Evolutionary conservation across 2,888 invertebrate species (phyloP).

Genomic region (Crematogaster levior): DNA sequence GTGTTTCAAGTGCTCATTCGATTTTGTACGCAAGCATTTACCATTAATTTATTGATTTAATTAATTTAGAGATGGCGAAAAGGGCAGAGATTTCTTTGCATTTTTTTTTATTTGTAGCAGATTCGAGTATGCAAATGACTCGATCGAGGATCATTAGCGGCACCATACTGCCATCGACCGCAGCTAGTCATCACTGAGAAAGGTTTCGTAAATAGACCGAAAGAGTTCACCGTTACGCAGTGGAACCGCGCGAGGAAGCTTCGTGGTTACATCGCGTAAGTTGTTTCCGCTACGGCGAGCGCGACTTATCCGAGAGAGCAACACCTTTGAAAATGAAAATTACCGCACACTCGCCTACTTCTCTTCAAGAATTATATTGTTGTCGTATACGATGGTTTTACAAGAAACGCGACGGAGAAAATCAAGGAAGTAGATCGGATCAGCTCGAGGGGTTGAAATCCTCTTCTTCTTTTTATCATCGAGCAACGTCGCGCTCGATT

Average conservation of each 20-base stretch:
- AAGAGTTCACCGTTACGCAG: conserved; percentile 43
- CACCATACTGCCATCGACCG: not conserved
- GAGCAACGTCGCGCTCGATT: not conserved
- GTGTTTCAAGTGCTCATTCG: not conserved
- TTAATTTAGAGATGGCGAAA: not conserved
- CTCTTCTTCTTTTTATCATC: not conserved
- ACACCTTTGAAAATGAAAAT: conserved; percentile 40
- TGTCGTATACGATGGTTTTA: not conserved
- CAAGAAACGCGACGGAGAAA: not conserved
- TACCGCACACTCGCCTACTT: not conserved
- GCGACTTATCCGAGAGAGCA: conserved; percentile 35
- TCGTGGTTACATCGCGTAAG: not conserved
- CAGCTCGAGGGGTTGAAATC: not conserved
- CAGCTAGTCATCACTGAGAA: conserved; percentile 10
- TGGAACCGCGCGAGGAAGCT: conserved; percentile 23
- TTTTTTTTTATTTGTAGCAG: not conserved
- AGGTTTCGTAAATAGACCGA: conserved; percentile 47
- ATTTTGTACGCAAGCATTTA: not conserved
- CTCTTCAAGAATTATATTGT: not conserved
- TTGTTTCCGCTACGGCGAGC: conserved; percentile 33
- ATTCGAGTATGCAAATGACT: not conserved
- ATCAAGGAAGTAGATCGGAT: not conserved
- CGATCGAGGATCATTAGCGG: not conserved
- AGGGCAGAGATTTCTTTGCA: not conserved
- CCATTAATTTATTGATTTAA: not conserved